Base-by-base conservation (phyloP, 1,140 invertebrate species). In the Armadillidium nasatum region DNA sequence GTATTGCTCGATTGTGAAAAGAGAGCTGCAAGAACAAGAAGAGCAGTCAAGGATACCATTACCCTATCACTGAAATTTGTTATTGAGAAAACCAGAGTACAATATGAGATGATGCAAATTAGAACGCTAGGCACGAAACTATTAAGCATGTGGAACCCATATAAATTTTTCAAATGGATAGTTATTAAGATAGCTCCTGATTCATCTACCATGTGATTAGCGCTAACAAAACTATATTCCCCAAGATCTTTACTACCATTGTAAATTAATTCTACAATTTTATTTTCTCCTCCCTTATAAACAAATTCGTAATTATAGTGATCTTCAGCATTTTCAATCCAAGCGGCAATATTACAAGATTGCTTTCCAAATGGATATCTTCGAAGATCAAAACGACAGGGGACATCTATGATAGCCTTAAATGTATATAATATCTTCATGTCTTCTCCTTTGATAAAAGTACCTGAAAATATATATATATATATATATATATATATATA, bases 291-390 rank as follows among this genome's bases (percentile, higher is more conserved):
- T 33, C 33, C 33, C 6, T 3, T 33, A 33, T 33, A 22, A n/a
- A 19, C 33, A 10, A 46, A 10, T 10, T 73, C 45, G 46, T 73
- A 73, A 44, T 19, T n/a, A 19, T 43, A n/a, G 0, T 7, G 6
- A 60, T 13, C 19, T 10, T 73, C 72, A 10, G 44, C 44, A 15
- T 33, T 10, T 15, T 73, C 72, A 10, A 46, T 44, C 44, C 19
- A n/a, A 10, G 50, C 44, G 46, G n/a, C 67, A 21, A 73, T 21
- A n/a, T 73, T 60, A 22, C 72, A 73, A 15, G 54, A 15, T 22
- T 73, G 72, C 11, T 73, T 19, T 2, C 72, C 72, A 60, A 73
- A 73, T 19, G 72, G 72, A 60, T 73, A 73, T 10, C 67, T 73
- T n/a, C 46, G 11, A 44, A 73, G 21, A 22, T 73, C 45, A 54